Percentiles rank a stretch among this genome's conserved stretches.
These are phyloP conservation scores for Eilema sororculum DNA, from an alignment of 2,888 invertebrate species.

Conservation along the genomic window DNA sequence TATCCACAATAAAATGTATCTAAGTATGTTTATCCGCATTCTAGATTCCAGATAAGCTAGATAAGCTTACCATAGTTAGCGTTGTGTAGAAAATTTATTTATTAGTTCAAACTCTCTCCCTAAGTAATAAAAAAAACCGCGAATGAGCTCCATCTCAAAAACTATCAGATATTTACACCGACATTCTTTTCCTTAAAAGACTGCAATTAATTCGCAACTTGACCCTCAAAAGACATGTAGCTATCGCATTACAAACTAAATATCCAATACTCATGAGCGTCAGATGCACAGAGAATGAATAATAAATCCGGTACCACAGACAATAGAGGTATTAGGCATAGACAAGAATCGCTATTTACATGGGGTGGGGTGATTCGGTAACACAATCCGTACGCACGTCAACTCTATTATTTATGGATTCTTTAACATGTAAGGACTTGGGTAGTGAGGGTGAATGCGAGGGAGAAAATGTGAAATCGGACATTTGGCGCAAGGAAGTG, in stretches of 20 bases:
- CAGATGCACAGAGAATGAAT: conserved; percentile 84
- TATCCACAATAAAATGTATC: no score
- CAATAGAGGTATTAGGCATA: conserved; percentile 85
- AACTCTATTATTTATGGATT: conserved; percentile 87
- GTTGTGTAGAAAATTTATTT: no score
- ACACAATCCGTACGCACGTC: conserved; percentile 82
- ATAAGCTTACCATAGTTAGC: no score
- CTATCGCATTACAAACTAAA: conserved; percentile 55
- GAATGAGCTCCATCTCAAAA: background rate
- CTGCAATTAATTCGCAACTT: conserved; percentile 17
- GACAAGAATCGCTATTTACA: conserved; percentile 74
- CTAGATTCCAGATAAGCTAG: no score
- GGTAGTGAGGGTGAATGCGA: conserved; percentile 55
- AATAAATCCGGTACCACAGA: conserved; percentile 83
- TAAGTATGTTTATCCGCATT: no score
- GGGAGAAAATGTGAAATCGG: conserved; percentile 62
- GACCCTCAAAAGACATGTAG: conserved; percentile 31
- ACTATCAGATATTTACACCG: background rate
- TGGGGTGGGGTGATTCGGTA: conserved; percentile 69
- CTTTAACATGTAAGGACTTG: conserved; percentile 85
- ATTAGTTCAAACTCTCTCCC: no score
- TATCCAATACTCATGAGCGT: conserved; percentile 74
- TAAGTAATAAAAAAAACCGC: background rate
- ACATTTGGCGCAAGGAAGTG: conserved; percentile 85
- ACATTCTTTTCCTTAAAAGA: conserved; percentile 8